A percentile compares a stretch with the other conserved stretches of the same genome.
These are phyloP conservation scores for Lophura nycthemera DNA, from an alignment of 2,113 vertebrate genomes.

Conservation along the genomic window DNA sequence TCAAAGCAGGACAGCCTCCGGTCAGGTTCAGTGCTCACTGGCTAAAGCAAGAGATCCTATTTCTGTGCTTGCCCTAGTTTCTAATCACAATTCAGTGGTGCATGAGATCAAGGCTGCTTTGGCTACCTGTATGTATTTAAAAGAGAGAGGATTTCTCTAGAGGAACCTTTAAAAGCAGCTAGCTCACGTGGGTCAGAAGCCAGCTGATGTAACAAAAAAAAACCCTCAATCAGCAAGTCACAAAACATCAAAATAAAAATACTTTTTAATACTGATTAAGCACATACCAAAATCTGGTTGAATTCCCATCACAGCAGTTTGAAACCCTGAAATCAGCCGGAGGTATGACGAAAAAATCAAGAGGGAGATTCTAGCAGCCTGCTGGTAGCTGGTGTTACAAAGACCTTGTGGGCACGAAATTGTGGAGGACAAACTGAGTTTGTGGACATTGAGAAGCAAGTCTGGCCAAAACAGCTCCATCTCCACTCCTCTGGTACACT, in stretches of 20 bases:
- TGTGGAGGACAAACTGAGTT: neutral
- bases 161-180: conserved; percentile 9
- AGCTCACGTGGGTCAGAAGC: neutral
- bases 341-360: neutral
- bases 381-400: neutral
- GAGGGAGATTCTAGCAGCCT: neutral
- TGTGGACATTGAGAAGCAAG: too few species aligned
- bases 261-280: neutral
- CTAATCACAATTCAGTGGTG: neutral
- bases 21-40: neutral
- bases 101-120: conserved; percentile 27
- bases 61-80: conserved; percentile 10
- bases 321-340: neutral
- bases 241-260: neutral
- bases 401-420: rapidly evolving
- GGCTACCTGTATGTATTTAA: conserved; percentile 1
- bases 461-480: neutral
- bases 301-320: neutral
- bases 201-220: neutral
- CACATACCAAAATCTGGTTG: neutral
- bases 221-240: neutral
- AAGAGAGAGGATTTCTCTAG: neutral
- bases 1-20: neutral
- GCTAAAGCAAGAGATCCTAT: neutral
- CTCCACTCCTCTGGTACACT: neutral